Conservation (phyloP, 1,140 invertebrate species). For the Platorchestia sp. region DNA sequence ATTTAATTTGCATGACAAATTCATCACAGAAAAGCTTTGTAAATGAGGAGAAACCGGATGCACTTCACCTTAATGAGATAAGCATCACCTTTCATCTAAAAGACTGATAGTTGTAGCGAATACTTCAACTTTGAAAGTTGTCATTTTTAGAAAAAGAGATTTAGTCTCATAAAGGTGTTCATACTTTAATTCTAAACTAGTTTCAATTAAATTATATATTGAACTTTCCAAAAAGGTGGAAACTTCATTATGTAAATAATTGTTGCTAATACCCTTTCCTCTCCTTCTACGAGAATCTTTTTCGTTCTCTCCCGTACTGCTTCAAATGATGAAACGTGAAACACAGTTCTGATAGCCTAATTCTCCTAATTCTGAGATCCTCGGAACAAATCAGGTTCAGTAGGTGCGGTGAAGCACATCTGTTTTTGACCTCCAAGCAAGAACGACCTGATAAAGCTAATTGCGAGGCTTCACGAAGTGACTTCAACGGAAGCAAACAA, state of each 20-base stretch:
- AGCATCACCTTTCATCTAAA: not conserved
- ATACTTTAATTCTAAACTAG: too few species aligned
- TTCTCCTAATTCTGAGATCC: not conserved
- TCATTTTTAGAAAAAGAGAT: not conserved
- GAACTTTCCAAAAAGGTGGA: too few species aligned
- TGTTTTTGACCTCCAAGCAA: constrained; percentile 1
- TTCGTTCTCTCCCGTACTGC: not conserved
- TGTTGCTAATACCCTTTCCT: not conserved
- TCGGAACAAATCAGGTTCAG: not conserved
- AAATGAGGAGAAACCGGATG: not conserved
- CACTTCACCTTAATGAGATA: not conserved
- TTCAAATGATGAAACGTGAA: not conserved
- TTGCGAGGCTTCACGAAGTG: constrained; percentile 28
- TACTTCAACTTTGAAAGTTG: too few species aligned
- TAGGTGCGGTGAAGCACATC: not conserved
- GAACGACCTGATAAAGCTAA: not conserved
- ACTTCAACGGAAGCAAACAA: constrained; percentile 50
- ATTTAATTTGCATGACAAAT: not conserved
- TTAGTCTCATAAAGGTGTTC: too few species aligned
- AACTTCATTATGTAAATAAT: too few species aligned
- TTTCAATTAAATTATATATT: too few species aligned
- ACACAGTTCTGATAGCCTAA: not conserved
- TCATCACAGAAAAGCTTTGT: not conserved
- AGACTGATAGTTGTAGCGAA: too few species aligned
- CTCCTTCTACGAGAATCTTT: not conserved